Evolutionary conservation across 2,113 vertebrate genomes (phyloP).

Genomic region (Lanius ludovicianus): DNA sequence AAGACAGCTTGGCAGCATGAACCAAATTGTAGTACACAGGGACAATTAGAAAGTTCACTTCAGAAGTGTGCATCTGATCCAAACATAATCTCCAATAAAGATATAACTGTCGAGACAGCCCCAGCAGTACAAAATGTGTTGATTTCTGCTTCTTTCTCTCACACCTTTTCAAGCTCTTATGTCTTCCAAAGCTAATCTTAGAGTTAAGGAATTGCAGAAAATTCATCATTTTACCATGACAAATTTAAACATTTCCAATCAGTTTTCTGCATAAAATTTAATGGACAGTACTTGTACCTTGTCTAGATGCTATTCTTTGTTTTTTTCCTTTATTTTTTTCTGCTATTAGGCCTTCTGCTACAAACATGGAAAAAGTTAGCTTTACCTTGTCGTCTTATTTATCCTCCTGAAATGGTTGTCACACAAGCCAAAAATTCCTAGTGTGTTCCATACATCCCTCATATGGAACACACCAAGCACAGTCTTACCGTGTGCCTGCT

Average conservation of each 20-base stretch:
- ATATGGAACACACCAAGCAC: neutral
- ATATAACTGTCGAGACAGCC: neutral
- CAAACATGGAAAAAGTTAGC: neutral
- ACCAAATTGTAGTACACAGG: neutral
- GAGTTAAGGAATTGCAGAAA: neutral
- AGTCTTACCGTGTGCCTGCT: neutral
- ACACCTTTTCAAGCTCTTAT: neutral
- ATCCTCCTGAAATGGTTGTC: neutral
- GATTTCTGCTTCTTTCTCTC: neutral
- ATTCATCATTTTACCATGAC: neutral
- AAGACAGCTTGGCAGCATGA: neutral
- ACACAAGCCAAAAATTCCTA: neutral
- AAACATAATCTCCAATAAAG: neutral
- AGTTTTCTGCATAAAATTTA: neutral
- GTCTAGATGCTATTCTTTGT: neutral
- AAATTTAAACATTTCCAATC: neutral
- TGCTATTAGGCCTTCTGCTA: neutral
- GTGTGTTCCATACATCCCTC: neutral
- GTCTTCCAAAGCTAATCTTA: neutral
- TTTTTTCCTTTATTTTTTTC: accelerated
- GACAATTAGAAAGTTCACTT: neutral
- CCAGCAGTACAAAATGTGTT: neutral
- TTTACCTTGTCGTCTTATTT: neutral
- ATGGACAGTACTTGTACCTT: neutral
- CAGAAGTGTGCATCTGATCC: neutral